Percentiles rank a stretch among this genome's conserved stretches.
Conservation (phyloP, 1,140 invertebrate species). For the Zaprionus ornatus region DNA sequence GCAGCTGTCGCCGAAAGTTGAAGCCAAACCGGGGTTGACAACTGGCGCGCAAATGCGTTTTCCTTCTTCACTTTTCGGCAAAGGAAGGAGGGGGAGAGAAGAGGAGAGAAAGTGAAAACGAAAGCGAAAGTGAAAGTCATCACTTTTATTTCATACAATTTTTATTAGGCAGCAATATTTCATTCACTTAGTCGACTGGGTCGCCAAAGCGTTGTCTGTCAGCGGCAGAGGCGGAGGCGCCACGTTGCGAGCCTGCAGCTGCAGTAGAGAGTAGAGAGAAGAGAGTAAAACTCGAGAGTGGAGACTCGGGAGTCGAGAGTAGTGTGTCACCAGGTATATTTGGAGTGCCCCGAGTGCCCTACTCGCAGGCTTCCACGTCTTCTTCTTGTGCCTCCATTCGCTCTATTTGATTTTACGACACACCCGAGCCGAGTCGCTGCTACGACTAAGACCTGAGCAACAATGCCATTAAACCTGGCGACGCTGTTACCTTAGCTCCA, state of each 20-base stretch:
- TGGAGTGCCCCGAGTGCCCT: not conserved
- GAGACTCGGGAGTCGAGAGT: not conserved
- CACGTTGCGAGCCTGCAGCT: conserved; percentile 26
- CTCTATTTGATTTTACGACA: conserved; percentile 78
- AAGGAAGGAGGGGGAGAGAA: conserved; percentile 2
- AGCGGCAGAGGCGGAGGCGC: not conserved
- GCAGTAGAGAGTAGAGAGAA: not conserved
- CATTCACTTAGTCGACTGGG: conserved; percentile 68
- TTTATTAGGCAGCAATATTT: conserved; percentile 79
- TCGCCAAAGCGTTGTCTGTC: conserved; percentile 43
- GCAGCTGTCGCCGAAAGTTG: conserved; percentile 31
- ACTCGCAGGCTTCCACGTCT: not conserved
- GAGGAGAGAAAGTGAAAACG: not conserved
- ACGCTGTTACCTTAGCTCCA: conserved; percentile 4
- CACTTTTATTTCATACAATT: conserved; percentile 81
- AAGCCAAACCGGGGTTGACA: conserved; percentile 11
- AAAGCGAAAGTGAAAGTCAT: conserved; percentile 76
- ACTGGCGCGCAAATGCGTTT: conserved; percentile 1
- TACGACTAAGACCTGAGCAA: conserved; percentile 54
- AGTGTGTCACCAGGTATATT: not conserved
- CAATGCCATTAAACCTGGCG: conserved; percentile 79
- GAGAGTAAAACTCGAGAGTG: not conserved
- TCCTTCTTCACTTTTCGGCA: not conserved
- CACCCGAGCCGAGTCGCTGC: conserved; percentile 57
- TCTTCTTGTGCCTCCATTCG: conserved; percentile 40